Base-by-base conservation (phyloP, 1,140 invertebrate genomes). In the Tetraneura akinire region DNA sequence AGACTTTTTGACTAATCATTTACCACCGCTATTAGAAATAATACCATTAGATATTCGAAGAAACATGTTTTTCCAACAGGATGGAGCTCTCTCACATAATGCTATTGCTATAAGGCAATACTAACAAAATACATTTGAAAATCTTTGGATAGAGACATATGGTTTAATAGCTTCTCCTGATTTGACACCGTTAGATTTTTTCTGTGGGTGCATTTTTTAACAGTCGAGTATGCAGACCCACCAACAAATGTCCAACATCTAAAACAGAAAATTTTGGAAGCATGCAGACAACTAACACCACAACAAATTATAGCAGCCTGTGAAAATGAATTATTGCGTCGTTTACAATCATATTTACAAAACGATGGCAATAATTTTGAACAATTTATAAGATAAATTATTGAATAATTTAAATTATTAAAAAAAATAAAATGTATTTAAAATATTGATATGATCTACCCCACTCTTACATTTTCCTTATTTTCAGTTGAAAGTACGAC, bases 111-210 rank as follows among this genome's bases (percentile, higher is more conserved):
- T 84, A 26, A 73, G 81, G 42, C 29, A 81, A 23, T 80, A 80
- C 29, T 55, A 74, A 13, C 68, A 71, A 51, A 37, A 45, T 10
- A n/a, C 11, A 14, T 81, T 47, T 60, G 62, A 57, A 37, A 4
- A 45, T 45, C 23, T 18, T 66, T 85, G 83, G 83, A 85, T 85
- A 64, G 83, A 84, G 47, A 68, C 84, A 32, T 80, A 82, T 62
- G 82, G 83, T 23, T 82, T 81, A 37, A 81, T 85, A 76, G 14
- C 53, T 55, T 55, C 49, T 23, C 53, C 53, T 0, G 53, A 57
- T 26, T 26, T 57, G 53, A 57, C 51, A 53, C 51, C 51, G n/a
- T 8, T 53, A 23, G 21, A 11, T 57, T 57, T 57, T 57, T 57
- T 57, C 53, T 57, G 21, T 57, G 9, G 11, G n/a, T 13, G n/a